Conservation (phyloP, 2,797 vertebrate genomes). For the Cirrhinus molitorella region DNA sequence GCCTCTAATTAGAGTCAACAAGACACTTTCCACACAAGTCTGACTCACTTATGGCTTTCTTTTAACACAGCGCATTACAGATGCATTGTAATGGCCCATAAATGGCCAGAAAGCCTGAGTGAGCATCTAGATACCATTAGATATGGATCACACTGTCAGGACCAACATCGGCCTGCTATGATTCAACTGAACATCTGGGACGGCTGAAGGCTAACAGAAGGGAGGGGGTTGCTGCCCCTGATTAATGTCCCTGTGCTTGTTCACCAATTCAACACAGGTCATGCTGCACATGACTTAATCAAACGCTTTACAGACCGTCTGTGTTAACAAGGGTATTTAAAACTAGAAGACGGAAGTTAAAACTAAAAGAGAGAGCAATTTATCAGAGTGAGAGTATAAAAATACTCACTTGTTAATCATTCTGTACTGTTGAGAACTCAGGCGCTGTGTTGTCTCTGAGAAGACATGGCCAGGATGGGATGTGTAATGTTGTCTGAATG, state of each 20-base stretch:
- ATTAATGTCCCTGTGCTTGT: slow-evolving; percentile 13
- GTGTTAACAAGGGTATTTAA: slow-evolving; percentile 10
- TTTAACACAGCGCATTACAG: slow-evolving; percentile 47
- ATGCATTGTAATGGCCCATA: slow-evolving; percentile 60
- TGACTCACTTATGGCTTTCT: slow-evolving; percentile 39
- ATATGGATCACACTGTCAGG: slow-evolving; percentile 55
- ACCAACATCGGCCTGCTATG: neutral
- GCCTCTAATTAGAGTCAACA: slow-evolving; percentile 46
- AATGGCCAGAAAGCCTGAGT: slow-evolving; percentile 55
- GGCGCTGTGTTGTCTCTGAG: neutral
- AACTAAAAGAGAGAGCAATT: slow-evolving; percentile 8
- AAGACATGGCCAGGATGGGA: neutral
- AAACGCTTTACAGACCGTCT: slow-evolving; percentile 9
- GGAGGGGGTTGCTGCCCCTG: neutral
- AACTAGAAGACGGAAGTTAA: slow-evolving; percentile 25
- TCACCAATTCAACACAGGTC: neutral
- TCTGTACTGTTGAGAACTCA: neutral
- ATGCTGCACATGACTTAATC: slow-evolving; percentile 3
- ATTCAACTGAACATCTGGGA: slow-evolving; percentile 36
- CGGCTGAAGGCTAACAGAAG: neutral
- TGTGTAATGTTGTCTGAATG: neutral
- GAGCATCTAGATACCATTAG: slow-evolving; percentile 45
- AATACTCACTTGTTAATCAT: neutral
- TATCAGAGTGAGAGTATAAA: slow-evolving; percentile 9
- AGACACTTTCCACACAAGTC: slow-evolving; percentile 46